phyloP scores from a whole-genome alignment of 2,113 vertebrate genomes.

The Blennius ocellaris region DNA sequence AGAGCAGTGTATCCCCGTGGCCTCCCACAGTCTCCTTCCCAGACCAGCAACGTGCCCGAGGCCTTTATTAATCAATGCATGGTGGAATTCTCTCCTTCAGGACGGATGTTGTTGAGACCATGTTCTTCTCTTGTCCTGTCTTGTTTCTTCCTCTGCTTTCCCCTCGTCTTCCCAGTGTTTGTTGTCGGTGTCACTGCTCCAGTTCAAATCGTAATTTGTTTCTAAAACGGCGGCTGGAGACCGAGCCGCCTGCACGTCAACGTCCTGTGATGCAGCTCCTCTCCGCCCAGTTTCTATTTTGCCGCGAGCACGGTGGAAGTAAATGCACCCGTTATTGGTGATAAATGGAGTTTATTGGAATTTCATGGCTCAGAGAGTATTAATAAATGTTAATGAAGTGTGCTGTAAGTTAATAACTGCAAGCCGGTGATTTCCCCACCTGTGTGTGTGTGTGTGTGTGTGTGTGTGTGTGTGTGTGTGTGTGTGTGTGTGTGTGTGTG shows the following conservation, averaged over 20 bases:
- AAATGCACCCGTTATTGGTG: slow-evolving; percentile 44
- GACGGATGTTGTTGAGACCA: slow-evolving; percentile 32
- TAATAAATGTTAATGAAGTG: slow-evolving; percentile 72
- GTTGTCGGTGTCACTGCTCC: background rate
- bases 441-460: background rate
- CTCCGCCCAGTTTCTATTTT: background rate
- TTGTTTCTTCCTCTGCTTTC: slow-evolving; percentile 21
- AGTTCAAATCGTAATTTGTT: background rate
- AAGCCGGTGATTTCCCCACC: slow-evolving; percentile 7
- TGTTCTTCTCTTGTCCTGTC: slow-evolving; percentile 31
- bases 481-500: background rate
- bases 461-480: background rate
- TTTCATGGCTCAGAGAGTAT: slow-evolving; percentile 64
- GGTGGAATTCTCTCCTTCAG: slow-evolving; percentile 31
- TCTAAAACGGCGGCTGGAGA: slow-evolving; percentile 1
- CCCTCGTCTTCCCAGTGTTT: slow-evolving; percentile 12
- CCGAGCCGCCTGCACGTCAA: background rate
- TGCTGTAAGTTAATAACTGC: slow-evolving; percentile 45
- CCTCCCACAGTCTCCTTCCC: slow-evolving; percentile 41
- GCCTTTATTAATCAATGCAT: slow-evolving; percentile 67
- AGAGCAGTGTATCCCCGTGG: slow-evolving; percentile 19
- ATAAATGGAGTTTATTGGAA: slow-evolving; percentile 65
- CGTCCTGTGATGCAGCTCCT: background rate
- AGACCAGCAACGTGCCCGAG: slow-evolving; percentile 31
- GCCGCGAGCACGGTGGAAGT: slow-evolving; percentile 16